Base-by-base conservation (phyloP, 2,888 invertebrate species). In the Hypomecis punctinalis region DNA sequence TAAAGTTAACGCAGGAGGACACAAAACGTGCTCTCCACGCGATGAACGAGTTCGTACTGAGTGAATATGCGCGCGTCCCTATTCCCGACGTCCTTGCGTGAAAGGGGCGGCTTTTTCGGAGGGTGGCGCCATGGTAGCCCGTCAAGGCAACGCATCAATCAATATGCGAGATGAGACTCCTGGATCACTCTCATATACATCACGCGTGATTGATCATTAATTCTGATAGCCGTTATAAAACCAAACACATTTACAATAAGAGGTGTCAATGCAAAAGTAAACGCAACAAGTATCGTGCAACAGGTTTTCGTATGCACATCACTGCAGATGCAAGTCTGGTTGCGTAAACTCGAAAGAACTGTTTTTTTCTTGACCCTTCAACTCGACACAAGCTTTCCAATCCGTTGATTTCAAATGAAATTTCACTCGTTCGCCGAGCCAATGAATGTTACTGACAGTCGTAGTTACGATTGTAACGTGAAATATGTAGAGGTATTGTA, bases 51-150 rank as follows among this genome's bases (percentile, higher is more conserved):
- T 86, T 84, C 81, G 84, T 80, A 91, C 90, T 90, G 88, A 86
- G 84, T 84, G 84, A 86, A 85, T 84, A 84, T 91, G 92, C 93
- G 92, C 89, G 89, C 88, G 86, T 90, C 90, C 91, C 90, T 90
- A 81, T 88, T 91, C 91, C 91, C 88, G 67, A 80, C 86, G 89
- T 88, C 89, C 91, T 91, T 90, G 89, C 83, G 83, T 88, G 79
- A 84, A 88, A 87, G 90, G 92, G 93, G 90, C 85, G 88, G 89
- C 40, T 9, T 76, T 86, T 84, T 75, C 81, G 66, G 82, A 84
- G 93, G 92, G 91, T 91, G 91, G 89, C 88, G 88, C 87, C 85
- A 83, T 88, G 78, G 88, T 81, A 84, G 82, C 84, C 81, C 84
- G 84, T 83, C 85, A 88, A 86, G 85, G 85, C 85, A 83, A 84